phyloP scores from a whole-genome alignment of 2,888 invertebrate genomes.

The Drosophila gaucha region DNA sequence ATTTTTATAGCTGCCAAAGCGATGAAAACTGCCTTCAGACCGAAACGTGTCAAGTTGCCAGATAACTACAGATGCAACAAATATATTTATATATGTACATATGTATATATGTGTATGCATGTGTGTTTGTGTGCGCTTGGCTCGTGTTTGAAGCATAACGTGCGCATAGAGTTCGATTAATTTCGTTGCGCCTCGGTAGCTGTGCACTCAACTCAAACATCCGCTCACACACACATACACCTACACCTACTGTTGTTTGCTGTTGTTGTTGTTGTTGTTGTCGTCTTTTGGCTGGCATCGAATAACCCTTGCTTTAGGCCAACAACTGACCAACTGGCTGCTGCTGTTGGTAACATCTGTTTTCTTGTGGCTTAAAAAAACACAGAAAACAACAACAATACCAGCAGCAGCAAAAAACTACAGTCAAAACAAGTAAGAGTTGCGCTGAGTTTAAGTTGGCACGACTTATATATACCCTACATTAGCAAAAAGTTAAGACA shows the following conservation, averaged over 20 bases:
- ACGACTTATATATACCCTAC: constrained; percentile 14
- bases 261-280: constrained; percentile 19
- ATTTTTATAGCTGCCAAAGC: constrained; percentile 57
- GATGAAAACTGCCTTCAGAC: constrained; percentile 48
- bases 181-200: constrained; percentile 79
- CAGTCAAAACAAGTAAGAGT: constrained; percentile 8
- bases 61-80: constrained; percentile 45
- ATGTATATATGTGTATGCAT: neutral
- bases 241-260: constrained; percentile 27
- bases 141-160: constrained; percentile 66
- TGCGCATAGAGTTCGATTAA: constrained; percentile 71
- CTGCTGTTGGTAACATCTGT: constrained; percentile 52
- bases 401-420: constrained; percentile 5
- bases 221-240: constrained; percentile 51
- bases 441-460: neutral
- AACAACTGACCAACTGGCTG: constrained; percentile 59
- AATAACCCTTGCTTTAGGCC: constrained; percentile 53
- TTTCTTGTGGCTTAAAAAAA: constrained; percentile 31
- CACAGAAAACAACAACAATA: constrained; percentile 22
- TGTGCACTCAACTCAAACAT: constrained; percentile 78
- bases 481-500: neutral
- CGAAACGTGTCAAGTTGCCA: constrained; percentile 79
- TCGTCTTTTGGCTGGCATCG: constrained; percentile 38
- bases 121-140: constrained; percentile 15
- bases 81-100: constrained; percentile 2